Base-by-base conservation (phyloP, 2,797 vertebrate genomes). In the Notolabrus celidotus region DNA sequence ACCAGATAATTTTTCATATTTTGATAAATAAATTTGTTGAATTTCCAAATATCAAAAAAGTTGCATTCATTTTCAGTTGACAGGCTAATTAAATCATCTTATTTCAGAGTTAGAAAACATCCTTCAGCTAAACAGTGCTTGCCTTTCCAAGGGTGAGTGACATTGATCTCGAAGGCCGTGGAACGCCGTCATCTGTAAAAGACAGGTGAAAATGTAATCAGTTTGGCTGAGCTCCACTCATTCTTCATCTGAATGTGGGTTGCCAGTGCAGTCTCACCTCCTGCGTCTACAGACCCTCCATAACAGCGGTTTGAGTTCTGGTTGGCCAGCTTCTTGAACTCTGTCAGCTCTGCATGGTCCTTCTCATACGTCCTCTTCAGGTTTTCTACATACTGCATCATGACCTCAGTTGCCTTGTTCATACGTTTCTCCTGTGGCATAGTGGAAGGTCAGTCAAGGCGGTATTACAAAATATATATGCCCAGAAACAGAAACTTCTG, bases 351-450 rank as follows among this genome's bases (percentile, higher is more conserved):
- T 0, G 97, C 97, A 0, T 98, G 98, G 83, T 99, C 98, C 82
- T 99, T 99, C 93, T 99, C 98, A 45, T 99, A 99, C 0, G 97
- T 99, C 83, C 98, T 95, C 90, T 98, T 99, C 79, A 99, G 89
- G 81, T 99, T 99, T 90, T 99, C 98, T 77, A 99, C 97, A 36
- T 98, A 99, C 75, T 99, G 97, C 96, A 99, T 97, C 97, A 99
- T 99, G 63, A 99, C 97, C 86, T 99, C 98, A 0, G 97, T 99
- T 55, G 98, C 97, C 86, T 97, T 98, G 65, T 95, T 99, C 98
- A 99, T 97, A 20, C 97, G 97, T 85, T 98, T 99, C 89, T 99
- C 98, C 98, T 99, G 82, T 67, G 65, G 36, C n/a, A 64, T 38
- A 74, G 51, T 9, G 15, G 80, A 34, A 55, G 22, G 9, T 22